Percentiles rank a stretch among this genome's conserved stretches.
Evolutionary conservation across 1,140 invertebrate genomes (phyloP).

Genomic region (Heliconius eleuchia): DNA sequence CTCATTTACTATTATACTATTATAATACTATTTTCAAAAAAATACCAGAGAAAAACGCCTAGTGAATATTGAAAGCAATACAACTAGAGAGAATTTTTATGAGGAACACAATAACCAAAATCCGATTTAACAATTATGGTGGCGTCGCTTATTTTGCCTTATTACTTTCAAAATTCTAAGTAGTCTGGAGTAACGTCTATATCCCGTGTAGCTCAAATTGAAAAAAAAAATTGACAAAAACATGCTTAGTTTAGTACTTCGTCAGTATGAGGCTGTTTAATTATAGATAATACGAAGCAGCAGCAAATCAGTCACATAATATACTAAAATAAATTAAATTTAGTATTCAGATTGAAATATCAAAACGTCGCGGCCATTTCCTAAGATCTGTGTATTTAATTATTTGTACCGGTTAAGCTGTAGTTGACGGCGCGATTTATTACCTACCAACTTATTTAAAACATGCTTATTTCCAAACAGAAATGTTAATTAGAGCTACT

Average conservation of each 20-base stretch:
- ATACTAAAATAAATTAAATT: not conserved
- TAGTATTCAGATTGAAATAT: conserved; percentile 7
- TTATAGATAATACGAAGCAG: not conserved
- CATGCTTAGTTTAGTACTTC: too few relatives aligned
- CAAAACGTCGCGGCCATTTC: conserved; percentile 1
- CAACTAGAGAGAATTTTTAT: not conserved
- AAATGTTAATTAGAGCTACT: conserved; percentile 29
- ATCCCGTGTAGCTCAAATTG: too few relatives aligned
- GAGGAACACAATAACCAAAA: too few relatives aligned
- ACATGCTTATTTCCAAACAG: conserved; percentile 23
- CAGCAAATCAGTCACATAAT: not conserved
- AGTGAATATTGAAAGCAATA: not conserved
- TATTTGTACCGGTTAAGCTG: conserved; percentile 10
- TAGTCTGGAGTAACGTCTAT: too few relatives aligned
- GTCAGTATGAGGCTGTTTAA: not conserved
- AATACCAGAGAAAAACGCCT: not conserved
- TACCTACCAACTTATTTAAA: conserved; percentile 16
- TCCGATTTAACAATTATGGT: too few relatives aligned
- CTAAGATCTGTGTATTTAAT: conserved; percentile 16
- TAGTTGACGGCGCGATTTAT: conserved; percentile 21
- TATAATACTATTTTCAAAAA: too few relatives aligned
- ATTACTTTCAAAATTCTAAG: too few relatives aligned
- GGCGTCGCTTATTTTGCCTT: too few relatives aligned
- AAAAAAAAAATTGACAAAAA: too few relatives aligned
- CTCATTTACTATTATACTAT: too few relatives aligned